A percentile compares a stretch with the other conserved stretches of the same genome.
These are phyloP conservation scores for Lethenteron reissneri DNA, from an alignment of 2,113 vertebrate species.

Conservation along the genomic window DNA sequence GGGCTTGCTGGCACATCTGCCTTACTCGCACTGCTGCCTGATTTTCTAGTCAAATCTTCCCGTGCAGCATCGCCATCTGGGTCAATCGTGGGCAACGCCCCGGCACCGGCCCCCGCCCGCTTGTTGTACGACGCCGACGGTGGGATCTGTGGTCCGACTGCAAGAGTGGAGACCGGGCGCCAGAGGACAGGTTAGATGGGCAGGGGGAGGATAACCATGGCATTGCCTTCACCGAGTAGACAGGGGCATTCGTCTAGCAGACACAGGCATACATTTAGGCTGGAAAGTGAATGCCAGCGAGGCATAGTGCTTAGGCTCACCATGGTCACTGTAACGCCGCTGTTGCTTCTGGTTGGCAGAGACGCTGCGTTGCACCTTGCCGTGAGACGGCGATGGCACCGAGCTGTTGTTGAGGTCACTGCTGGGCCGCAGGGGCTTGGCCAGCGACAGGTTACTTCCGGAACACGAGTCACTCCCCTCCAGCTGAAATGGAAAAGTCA, in stretches of 20 bases:
- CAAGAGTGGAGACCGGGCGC: conserved; percentile 14
- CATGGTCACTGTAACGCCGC: conserved; percentile 87
- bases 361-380: conserved; percentile 86
- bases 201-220: conserved; percentile 14
- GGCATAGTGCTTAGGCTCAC: conserved; percentile 37
- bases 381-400: conserved; percentile 69
- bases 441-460: conserved; percentile 39
- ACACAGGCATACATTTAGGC: conserved; percentile 14
- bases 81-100: conserved; percentile 22
- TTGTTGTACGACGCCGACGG: conserved; percentile 71
- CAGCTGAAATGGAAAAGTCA: conserved; percentile 23
- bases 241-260: too few relatives aligned
- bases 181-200: conserved; percentile 21
- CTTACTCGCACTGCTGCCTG: conserved; percentile 47
- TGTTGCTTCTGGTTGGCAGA: conserved; percentile 84
- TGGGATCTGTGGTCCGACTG: conserved; percentile 71
- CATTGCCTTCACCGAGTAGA: too few relatives aligned
- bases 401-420: conserved; percentile 92
- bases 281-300: conserved; percentile 8
- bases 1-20: conserved; percentile 67
- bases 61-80: too few relatives aligned
- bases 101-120: conserved; percentile 65
- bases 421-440: conserved; percentile 61
- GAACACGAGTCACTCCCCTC: conserved; percentile 69
- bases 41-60: conserved; percentile 66